Base-by-base conservation (phyloP, 2,888 invertebrate genomes). In the Scaptomyza parva region DNA sequence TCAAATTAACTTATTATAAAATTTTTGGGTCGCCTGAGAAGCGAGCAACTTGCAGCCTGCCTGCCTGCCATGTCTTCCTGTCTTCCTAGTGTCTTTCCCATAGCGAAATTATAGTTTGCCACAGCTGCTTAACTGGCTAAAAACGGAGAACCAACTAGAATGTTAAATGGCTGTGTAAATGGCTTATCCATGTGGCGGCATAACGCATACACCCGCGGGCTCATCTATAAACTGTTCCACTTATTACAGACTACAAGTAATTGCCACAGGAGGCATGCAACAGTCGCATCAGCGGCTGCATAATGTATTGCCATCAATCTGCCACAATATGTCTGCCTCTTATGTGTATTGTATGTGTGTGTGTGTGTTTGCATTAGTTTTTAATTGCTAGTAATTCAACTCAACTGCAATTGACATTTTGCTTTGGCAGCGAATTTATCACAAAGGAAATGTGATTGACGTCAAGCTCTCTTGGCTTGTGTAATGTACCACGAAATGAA, bases 401-500 rank as follows among this genome's bases (percentile, higher is more conserved):
- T 68, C 43, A 47, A 53, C 62, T 63, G 64, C 83, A 59, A 68
- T 48, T 53, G 69, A 60, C 73, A 64, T 51, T 48, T 40, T 47
- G 83, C 78, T 61, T 62, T 35, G 64, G 24, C 72, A 63, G 83
- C 77, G 55, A 72, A 83, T 86, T 77, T 75, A 83, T 76, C 66
- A 80, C 86, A 77, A 83, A 83, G 75, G 68, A 64, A 75, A 77
- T 65, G 72, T 86, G 86, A 83, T 86, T 86, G 86, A 80, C 84
- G 53, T 68, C 60, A 47, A 68, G 64, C 70, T 53, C 62, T 55
- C 60, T 72, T 70, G 59, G 59, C 82, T 50, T 66, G 66, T 58
- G 48, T 67, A 86, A 86, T 82, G 83, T 65, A 63, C 67, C 76
- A 66, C 79, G 44, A 82, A 85, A 86, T 82, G 75, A 75, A 77